Evolutionary conservation across 37 sponge, comb jelly and placozoan genomes (phyloP).

Genomic region (Theonella swinhoei): DNA sequence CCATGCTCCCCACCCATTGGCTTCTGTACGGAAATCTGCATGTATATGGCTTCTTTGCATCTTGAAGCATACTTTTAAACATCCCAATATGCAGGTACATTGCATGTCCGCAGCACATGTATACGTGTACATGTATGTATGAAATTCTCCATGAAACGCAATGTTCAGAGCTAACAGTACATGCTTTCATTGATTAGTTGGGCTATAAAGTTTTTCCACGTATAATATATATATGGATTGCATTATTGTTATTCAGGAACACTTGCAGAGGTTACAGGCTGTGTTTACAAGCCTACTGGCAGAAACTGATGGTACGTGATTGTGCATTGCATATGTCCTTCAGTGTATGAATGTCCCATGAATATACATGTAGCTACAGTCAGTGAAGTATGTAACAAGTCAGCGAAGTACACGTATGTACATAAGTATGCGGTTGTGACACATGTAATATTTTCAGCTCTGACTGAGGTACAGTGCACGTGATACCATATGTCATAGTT

Average conservation of each 20-base stretch:
- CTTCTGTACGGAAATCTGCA: conserved; percentile 48
- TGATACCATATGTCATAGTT: too few species aligned
- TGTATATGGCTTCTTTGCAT: conserved; percentile 81
- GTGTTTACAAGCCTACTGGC: conserved; percentile 60
- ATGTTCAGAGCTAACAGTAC: too few species aligned
- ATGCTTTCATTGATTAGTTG: neutral
- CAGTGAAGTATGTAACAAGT: too few species aligned
- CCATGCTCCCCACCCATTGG: conserved; percentile 26
- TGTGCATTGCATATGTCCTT: neutral
- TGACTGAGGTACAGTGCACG: too few species aligned
- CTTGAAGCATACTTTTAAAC: conserved; percentile 53
- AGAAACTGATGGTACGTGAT: conserved; percentile 48
- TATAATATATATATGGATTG: too few species aligned
- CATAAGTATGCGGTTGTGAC: too few species aligned
- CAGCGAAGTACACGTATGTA: too few species aligned
- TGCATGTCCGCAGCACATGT: neutral
- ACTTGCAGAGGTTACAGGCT: conserved; percentile 53
- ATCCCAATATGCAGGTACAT: conserved; percentile 59
- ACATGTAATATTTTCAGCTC: too few species aligned
- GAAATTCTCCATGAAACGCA: too few species aligned
- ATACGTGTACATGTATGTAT: neutral
- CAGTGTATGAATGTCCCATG: neutral
- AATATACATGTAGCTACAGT: too few species aligned
- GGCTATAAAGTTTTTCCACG: too few species aligned
- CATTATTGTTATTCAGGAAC: conserved; percentile 11